Evolutionary conservation across 2,888 invertebrate species (phyloP).

Genomic region (Eristalis pertinax): DNA sequence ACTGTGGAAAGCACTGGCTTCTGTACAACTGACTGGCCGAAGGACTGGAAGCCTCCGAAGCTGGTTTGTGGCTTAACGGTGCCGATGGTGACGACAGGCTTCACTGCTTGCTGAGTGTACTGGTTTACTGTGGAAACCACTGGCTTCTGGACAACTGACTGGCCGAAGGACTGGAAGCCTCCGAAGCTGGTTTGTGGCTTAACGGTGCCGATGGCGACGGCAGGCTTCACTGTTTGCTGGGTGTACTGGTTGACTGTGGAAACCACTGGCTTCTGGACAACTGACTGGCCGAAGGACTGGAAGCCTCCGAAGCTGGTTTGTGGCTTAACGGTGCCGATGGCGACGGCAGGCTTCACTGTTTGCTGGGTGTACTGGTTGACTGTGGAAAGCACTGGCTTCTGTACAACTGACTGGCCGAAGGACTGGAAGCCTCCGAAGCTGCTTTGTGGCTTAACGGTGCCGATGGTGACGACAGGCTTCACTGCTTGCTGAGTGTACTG

Average conservation of each 20-base stretch:
- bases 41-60: no score
- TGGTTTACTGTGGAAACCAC: not conserved
- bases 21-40: no score
- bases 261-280: not conserved
- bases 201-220: not conserved
- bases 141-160: not conserved
- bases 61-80: no score
- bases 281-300: not conserved
- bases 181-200: not conserved
- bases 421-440: not conserved
- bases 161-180: not conserved
- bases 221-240: not conserved
- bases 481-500: not conserved
- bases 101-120: no score
- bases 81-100: no score
- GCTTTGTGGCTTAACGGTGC: not conserved
- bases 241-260: not conserved
- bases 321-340: not conserved
- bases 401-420: not conserved
- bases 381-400: not conserved
- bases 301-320: not conserved
- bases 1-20: no score
- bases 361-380: not conserved
- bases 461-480: not conserved
- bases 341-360: not conserved